Conservation (phyloP, 2,888 invertebrate species). For the Andrena marginata region DNA sequence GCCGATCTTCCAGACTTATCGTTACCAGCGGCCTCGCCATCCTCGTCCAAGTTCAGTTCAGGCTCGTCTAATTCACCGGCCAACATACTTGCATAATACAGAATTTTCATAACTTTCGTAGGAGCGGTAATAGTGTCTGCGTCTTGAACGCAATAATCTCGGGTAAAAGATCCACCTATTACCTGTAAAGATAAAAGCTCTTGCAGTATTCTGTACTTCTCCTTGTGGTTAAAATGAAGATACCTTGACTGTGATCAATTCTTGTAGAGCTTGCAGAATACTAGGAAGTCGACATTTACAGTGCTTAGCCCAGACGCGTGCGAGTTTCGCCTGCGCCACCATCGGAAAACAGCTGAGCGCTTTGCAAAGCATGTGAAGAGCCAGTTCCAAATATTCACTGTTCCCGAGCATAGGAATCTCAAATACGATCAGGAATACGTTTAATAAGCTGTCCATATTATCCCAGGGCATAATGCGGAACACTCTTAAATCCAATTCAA, state of each 20-base stretch:
- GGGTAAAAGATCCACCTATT: constrained; percentile 90
- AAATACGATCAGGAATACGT: constrained; percentile 91
- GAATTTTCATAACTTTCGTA: constrained; percentile 95
- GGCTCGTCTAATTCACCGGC: constrained; percentile 92
- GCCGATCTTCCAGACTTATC: constrained; percentile 73
- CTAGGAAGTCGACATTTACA: constrained; percentile 88
- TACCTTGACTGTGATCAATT: constrained; percentile 92
- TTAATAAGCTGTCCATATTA: constrained; percentile 85
- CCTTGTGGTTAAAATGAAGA: neutral
- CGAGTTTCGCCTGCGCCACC: constrained; percentile 91
- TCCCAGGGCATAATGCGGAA: constrained; percentile 87
- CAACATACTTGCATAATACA: constrained; percentile 95
- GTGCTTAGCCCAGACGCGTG: constrained; percentile 92
- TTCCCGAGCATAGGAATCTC: constrained; percentile 91
- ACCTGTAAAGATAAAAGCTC: constrained; percentile 84
- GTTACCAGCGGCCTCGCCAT: constrained; percentile 82
- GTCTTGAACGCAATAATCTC: constrained; percentile 93
- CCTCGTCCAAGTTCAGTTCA: constrained; percentile 87
- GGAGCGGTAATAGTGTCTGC: constrained; percentile 94
- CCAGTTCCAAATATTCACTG: constrained; percentile 93
- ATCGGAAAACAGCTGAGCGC: constrained; percentile 91
- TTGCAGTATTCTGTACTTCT: neutral
- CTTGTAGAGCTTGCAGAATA: constrained; percentile 93
- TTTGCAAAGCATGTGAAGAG: constrained; percentile 92
- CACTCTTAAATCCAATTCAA: constrained; percentile 90